A percentile compares a stretch with the other conserved stretches of the same genome.
These are phyloP conservation scores for Drosophila stalkeri DNA, from an alignment of 2,888 invertebrate genomes.

Conservation along the genomic window DNA sequence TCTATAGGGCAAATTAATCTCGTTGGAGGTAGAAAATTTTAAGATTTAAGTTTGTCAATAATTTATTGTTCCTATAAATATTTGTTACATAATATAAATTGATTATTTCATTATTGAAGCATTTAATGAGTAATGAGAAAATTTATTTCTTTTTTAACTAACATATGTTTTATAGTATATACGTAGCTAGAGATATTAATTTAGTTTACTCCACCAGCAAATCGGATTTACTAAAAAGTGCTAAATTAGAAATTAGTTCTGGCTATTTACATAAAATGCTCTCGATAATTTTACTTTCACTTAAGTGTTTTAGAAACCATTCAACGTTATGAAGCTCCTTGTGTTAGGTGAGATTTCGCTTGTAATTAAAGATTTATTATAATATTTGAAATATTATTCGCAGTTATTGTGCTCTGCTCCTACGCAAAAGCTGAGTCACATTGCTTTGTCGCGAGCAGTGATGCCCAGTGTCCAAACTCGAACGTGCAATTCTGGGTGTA, in stretches of 20 bases:
- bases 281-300: background rate
- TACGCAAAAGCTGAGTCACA: background rate
- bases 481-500: slow-evolving; percentile 88
- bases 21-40: too few relatives aligned
- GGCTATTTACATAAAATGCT: background rate
- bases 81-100: too few relatives aligned
- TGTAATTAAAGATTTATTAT: background rate
- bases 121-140: too few relatives aligned
- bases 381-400: too few relatives aligned
- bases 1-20: too few relatives aligned
- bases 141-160: too few relatives aligned
- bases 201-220: background rate
- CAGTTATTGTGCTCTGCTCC: slow-evolving; percentile 10
- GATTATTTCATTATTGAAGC: too few relatives aligned
- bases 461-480: slow-evolving; percentile 86
- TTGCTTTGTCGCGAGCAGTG: slow-evolving; percentile 19
- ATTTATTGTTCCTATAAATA: too few relatives aligned
- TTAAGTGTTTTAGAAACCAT: background rate
- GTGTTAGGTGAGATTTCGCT: slow-evolving; percentile 12
- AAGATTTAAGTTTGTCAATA: too few relatives aligned
- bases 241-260: background rate
- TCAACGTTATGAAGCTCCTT: slow-evolving; percentile 9
- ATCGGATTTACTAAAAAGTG: background rate
- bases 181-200: background rate
- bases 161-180: background rate